phyloP scores from a whole-genome alignment of 2,888 invertebrate species.

The Helicoverpa assulta region DNA sequence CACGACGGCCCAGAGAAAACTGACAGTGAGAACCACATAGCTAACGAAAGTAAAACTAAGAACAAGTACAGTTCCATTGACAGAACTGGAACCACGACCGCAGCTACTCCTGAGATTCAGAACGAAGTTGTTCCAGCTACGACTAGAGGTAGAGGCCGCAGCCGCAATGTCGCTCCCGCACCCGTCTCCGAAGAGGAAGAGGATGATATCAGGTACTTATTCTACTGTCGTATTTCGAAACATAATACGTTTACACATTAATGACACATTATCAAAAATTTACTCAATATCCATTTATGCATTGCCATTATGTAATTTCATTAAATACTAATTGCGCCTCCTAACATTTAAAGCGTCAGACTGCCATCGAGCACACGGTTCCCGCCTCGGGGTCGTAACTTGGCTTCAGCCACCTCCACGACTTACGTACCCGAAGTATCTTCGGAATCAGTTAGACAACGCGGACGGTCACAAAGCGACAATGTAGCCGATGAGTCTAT shows the following conservation, averaged over 20 bases:
- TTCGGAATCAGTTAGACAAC: conserved; percentile 83
- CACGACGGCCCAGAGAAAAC: conserved; percentile 91
- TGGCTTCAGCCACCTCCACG: conserved; percentile 84
- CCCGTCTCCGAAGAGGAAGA: conserved; percentile 86
- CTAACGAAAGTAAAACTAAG: conserved; percentile 84
- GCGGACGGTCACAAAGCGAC: conserved; percentile 83
- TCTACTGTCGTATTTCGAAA: background rate
- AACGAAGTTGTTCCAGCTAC: conserved; percentile 92
- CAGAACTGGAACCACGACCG: conserved; percentile 77
- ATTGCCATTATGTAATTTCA: conserved; percentile 5
- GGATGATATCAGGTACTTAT: conserved; percentile 82
- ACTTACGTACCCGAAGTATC: conserved; percentile 85
- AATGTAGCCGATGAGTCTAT: conserved; percentile 86
- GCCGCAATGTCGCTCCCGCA: conserved; percentile 85
- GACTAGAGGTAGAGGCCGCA: conserved; percentile 85
- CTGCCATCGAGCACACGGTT: conserved; percentile 96
- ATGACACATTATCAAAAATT: background rate
- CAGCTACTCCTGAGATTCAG: conserved; percentile 90
- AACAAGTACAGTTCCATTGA: conserved; percentile 90
- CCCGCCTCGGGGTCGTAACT: conserved; percentile 92
- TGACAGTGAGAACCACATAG: conserved; percentile 83
- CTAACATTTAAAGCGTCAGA: conserved; percentile 78
- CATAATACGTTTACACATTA: conserved; percentile 13
- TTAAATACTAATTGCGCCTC: conserved; percentile 42
- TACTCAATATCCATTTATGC: background rate